Conservation (phyloP, 2,113 vertebrate genomes). For the Excalfactoria chinensis region DNA sequence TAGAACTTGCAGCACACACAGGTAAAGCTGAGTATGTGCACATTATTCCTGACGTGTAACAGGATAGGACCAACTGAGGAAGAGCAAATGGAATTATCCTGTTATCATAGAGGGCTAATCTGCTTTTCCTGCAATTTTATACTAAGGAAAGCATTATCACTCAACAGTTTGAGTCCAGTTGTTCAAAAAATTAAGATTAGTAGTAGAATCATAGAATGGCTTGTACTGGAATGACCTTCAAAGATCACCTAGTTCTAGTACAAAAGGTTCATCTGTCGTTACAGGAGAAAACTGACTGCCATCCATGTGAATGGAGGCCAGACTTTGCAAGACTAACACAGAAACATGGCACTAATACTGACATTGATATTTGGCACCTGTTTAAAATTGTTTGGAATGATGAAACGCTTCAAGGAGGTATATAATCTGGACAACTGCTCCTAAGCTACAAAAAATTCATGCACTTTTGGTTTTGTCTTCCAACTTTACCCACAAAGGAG, state of each 20-base stretch:
- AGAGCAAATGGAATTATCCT: not conserved
- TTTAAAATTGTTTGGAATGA: not conserved
- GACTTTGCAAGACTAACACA: not conserved
- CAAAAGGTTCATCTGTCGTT: not conserved
- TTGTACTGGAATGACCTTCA: too few species aligned
- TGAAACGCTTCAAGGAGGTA: not conserved
- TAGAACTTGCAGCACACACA: not conserved
- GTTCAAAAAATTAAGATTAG: not conserved
- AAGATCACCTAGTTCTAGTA: too few species aligned
- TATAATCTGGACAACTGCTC: not conserved
- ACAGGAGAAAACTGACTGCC: not conserved
- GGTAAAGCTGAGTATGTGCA: not conserved
- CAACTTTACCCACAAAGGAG: not conserved
- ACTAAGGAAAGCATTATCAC: not conserved
- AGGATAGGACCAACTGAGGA: not conserved
- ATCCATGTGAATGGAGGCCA: not conserved
- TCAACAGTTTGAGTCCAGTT: not conserved
- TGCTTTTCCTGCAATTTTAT: not conserved
- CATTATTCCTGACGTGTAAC: rapidly evolving
- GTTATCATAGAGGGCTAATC: not conserved
- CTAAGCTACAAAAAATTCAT: not conserved
- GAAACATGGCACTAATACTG: not conserved
- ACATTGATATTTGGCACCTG: not conserved
- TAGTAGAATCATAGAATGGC: not conserved
- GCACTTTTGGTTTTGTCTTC: not conserved